A percentile compares a stretch with the other conserved stretches of the same genome.
phyloP scores from a whole-genome alignment of 2,113 vertebrate genomes.

The Sclerurus mexicanus region DNA sequence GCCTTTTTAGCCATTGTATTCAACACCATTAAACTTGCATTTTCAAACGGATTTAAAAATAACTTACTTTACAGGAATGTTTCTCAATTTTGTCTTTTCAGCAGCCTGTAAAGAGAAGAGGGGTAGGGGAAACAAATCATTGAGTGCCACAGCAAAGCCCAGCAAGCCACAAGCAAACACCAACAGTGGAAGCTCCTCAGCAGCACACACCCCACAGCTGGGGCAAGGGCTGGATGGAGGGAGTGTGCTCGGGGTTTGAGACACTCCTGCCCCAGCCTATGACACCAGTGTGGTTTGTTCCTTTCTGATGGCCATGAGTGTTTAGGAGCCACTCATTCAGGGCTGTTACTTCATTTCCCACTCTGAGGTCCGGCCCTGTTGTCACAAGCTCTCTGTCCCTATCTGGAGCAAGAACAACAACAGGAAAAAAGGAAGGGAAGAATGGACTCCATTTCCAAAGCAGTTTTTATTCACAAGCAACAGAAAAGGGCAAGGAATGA shows the following conservation, averaged over 20 bases:
- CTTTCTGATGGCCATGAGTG: not conserved
- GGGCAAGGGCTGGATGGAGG: not conserved
- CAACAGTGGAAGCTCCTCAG: not conserved
- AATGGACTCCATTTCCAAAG: constrained; percentile 4
- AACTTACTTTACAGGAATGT: constrained; percentile 89
- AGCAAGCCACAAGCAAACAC: not conserved
- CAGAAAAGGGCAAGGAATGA: constrained; percentile 68
- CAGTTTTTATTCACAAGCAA: constrained; percentile 57
- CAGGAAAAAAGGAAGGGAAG: not conserved
- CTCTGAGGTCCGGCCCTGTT: not conserved
- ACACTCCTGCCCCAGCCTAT: not conserved
- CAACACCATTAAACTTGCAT: not conserved
- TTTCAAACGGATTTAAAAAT: constrained; percentile 43
- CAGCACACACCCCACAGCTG: not conserved
- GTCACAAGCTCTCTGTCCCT: not conserved
- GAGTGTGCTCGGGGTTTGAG: not conserved
- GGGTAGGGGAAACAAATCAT: constrained; percentile 53
- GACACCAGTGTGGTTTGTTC: not conserved
- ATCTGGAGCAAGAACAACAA: not conserved
- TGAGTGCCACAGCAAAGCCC: constrained; percentile 42
- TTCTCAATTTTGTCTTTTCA: constrained; percentile 91
- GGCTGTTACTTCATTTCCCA: not conserved
- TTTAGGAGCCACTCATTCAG: not conserved
- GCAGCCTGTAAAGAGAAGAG: constrained; percentile 84
- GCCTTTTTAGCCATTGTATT: not conserved